Base-by-base conservation (phyloP, 2,113 vertebrate genomes). In the Formicarius rufipectus region DNA sequence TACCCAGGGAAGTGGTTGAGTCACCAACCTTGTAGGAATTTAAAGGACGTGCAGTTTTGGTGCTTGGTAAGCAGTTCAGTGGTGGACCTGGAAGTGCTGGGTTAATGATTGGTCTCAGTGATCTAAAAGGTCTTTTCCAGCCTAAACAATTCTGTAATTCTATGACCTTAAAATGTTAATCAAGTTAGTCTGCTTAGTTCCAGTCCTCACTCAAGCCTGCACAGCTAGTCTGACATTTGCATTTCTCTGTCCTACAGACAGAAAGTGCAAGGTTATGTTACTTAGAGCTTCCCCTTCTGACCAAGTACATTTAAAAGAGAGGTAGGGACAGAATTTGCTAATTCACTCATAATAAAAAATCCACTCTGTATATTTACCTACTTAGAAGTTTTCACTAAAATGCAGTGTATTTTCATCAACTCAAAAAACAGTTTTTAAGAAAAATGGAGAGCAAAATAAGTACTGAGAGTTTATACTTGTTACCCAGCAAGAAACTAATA, bases 201-300 rank as follows among this genome's bases (percentile, higher is more conserved):
- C 35, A 82, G 50, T 47, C 28, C 12, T 82, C 42, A 42, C 40
- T 56, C 82, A 73, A 63, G 42, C 84, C 37, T 77, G 20, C 77
- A 74, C 31, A 89, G 71, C 53, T 64, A 93, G 59, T 69, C 47
- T 68, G 59, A 50, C 24, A 75, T 64, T 84, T 81, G 63, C 35
- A 63, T 71, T 93, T 85, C 64, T 69, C 47, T 74, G 50, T 93
- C 49, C 76, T 68, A 89, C 37, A 81, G 72, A 60, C 27, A 80
- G 56, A 50, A 71, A 37, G 11, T 53, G 15, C 27, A 93, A 94
- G 58, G 42, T 50, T 90, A 77, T 50, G 21, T 83, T 95, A 85
- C 91, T 94, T 95, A 93, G 55, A 92, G n/a, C 67, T 93, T 96
- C 40, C 60, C 14, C 37, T 67, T 64, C 39, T 85, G 68, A 72